Conservation (phyloP, 2,113 vertebrate species). For the Notechis scutatus region DNA sequence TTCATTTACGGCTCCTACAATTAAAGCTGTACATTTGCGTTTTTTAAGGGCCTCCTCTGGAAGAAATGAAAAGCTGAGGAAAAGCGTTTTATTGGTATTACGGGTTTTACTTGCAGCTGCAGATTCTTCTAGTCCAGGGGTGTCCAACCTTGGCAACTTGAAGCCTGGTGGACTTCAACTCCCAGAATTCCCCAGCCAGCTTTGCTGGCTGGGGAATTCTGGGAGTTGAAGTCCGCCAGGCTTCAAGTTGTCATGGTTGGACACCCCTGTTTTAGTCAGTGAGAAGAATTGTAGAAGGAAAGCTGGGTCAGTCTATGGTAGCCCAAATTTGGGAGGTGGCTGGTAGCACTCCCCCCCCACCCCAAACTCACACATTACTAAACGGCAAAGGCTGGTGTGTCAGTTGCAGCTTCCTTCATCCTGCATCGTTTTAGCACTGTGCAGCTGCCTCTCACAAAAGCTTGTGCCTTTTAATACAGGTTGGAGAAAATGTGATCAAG, state of each 20-base stretch:
- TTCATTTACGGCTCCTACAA: conserved; percentile 14
- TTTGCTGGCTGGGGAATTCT: too few relatives aligned
- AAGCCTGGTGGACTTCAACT: too few relatives aligned
- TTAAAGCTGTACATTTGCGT: not conserved
- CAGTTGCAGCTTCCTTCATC: not conserved
- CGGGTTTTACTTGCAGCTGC: conserved; percentile 22
- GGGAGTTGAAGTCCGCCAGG: too few relatives aligned
- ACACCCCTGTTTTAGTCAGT: too few relatives aligned
- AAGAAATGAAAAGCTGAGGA: conserved; percentile 26
- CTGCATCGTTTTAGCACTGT: not conserved
- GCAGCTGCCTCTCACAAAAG: too few relatives aligned
- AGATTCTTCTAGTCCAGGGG: conserved; percentile 24
- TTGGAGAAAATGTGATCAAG: not conserved
- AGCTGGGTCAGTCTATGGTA: not conserved
- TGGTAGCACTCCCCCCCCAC: rapidly evolving
- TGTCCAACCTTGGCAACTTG: too few relatives aligned
- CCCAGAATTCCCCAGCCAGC: too few relatives aligned
- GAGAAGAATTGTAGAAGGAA: not conserved
- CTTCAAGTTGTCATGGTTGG: too few relatives aligned
- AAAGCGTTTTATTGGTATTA: conserved; percentile 39
- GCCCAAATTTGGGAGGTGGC: not conserved
- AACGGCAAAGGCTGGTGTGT: not conserved
- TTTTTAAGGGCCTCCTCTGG: conserved; percentile 31
- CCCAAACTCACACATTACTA: not conserved
- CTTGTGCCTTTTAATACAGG: not conserved